These are phyloP conservation scores for Formica aserva DNA, from an alignment of 2,888 invertebrate genomes.

Conservation along the genomic window DNA sequence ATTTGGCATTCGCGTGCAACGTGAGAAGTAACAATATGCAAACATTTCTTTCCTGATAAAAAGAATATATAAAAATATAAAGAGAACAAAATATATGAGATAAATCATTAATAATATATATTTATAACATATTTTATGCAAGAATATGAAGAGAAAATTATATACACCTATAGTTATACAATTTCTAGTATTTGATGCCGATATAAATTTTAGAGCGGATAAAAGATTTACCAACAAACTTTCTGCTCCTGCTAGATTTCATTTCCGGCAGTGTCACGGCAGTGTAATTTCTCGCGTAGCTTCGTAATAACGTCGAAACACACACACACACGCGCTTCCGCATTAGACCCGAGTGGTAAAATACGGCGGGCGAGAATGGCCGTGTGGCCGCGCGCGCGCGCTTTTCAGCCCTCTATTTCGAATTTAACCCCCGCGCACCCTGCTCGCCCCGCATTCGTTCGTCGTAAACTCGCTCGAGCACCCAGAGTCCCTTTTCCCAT, in stretches of 20 bases:
- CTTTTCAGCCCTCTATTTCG: constrained; percentile 25
- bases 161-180: neutral
- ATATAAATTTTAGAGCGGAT: neutral
- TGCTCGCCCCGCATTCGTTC: neutral
- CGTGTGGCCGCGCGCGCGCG: neutral
- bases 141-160: neutral
- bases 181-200: neutral
- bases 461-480: constrained; percentile 6
- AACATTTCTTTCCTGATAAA: neutral
- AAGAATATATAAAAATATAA: neutral
- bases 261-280: constrained; percentile 19
- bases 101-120: neutral
- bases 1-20: neutral
- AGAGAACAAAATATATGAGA: neutral
- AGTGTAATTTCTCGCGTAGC: constrained; percentile 23
- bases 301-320: constrained; percentile 33
- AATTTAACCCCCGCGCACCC: constrained; percentile 22
- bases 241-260: constrained; percentile 13
- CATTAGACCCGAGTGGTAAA: constrained; percentile 7
- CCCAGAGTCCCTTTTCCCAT: constrained; percentile 72
- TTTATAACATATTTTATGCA: neutral
- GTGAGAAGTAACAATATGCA: neutral
- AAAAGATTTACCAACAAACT: neutral
- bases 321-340: constrained; percentile 20
- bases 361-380: neutral